Base-by-base conservation (phyloP, 53 echinoderm and acorn worm species). In the Crossaster papposus region DNA sequence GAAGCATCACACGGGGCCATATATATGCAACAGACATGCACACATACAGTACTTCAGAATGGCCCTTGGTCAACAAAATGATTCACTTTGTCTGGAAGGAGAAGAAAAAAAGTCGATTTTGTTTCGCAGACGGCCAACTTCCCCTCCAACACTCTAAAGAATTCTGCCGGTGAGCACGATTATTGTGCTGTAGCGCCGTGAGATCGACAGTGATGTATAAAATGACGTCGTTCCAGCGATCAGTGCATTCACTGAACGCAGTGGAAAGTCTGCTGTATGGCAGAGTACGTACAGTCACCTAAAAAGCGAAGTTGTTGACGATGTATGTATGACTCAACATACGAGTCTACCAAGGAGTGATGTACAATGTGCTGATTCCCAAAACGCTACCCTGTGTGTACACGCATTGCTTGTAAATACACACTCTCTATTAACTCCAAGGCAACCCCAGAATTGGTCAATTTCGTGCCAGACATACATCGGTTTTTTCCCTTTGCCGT, bases 391-490 rank as follows among this genome's bases (percentile, higher is more conserved):
- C n/a, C n/a, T n/a, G n/a, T n/a, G n/a, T n/a, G n/a, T 3, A 74
- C 11, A 24, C 34, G 15, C 14, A 17, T 32, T 62, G 17, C 68
- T 63, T 15, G 30, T 63, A 28, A 51, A 58, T 55, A 33, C 54
- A 35, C 54, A 36, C 23, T 55, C 22, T 28, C n/a, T n/a, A n/a
- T n/a, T n/a, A n/a, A n/a, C n/a, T n/a, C 24, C 24, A 53, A 5
- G 44, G 51, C 24, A 20, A 68, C 68, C 68, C 68, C 68, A n/a
- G 68, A 68, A 68, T 68, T 68, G 68, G 20, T 36, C 68, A 65
- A 65, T 83, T 83, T 83, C 68, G 10, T 70, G 36, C 83, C 83
- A 83, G 83, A 74, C 74, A 74, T 31, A 62, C 58, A 30, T 55
- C 5, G 32, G 62, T 81, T 81, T 55, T 29, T 85, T 85, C 22